phyloP scores from a whole-genome alignment of 1,140 invertebrate species.

The Steinernema feltiae region DNA sequence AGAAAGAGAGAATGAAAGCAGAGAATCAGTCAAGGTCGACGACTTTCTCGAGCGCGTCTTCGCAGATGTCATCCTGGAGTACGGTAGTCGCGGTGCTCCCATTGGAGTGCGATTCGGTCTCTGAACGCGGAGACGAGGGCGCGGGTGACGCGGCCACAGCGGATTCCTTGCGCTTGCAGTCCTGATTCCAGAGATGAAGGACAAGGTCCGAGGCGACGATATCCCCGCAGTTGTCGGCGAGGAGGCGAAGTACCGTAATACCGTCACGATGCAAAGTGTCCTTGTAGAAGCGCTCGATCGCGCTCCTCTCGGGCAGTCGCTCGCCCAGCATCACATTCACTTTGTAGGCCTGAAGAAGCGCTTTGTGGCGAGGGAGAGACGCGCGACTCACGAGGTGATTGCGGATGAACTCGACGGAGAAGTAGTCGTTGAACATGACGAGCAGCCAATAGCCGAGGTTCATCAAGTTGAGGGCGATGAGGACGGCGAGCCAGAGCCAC shows the following conservation, averaged over 20 bases:
- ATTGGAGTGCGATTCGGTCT: too few species aligned
- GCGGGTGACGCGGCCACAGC: too few species aligned
- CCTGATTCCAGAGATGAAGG: slow-evolving; percentile 42
- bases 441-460: slow-evolving; percentile 46
- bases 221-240: slow-evolving; percentile 30
- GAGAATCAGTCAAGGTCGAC: too few species aligned
- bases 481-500: slow-evolving; percentile 59
- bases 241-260: slow-evolving; percentile 43
- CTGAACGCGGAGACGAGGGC: too few species aligned
- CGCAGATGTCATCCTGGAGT: too few species aligned
- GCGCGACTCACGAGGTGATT: slow-evolving; percentile 28
- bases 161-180: not conserved
- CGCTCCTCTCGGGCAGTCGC: not conserved
- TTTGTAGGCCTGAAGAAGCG: slow-evolving; percentile 9
- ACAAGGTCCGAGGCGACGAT: slow-evolving; percentile 52
- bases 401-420: slow-evolving; percentile 21
- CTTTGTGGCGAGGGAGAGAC: not conserved
- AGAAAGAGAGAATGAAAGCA: too few species aligned
- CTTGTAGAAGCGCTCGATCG: slow-evolving; percentile 43
- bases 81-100: too few species aligned
- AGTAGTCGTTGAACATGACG: not conserved
- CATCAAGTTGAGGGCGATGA: slow-evolving; percentile 40
- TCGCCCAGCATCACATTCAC: slow-evolving; percentile 19
- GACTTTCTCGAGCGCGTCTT: too few species aligned
- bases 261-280: slow-evolving; percentile 38